Evolutionary conservation across 2,797 vertebrate genomes (phyloP).

Genomic region (Schizopygopsis malacanthus): DNA sequence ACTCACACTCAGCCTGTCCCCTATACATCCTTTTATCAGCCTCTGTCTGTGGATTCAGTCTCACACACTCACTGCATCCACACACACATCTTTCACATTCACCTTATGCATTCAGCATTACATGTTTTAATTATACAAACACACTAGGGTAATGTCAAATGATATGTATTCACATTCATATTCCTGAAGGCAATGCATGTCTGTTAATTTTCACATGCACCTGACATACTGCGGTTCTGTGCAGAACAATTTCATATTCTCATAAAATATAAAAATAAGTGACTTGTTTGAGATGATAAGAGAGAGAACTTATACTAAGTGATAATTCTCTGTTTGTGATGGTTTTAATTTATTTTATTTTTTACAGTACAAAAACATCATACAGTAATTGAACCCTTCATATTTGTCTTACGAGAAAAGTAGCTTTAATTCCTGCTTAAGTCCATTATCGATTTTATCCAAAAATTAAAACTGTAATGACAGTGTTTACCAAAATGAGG

Average conservation of each 20-base stretch:
- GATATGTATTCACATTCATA: not conserved
- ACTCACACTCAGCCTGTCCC: constrained; percentile 44
- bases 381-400: not conserved
- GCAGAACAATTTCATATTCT: no score
- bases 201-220: not conserved
- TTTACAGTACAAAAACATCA: not conserved
- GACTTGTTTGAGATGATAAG: not conserved
- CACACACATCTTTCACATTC: not conserved
- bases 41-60: constrained; percentile 1
- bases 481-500: constrained; percentile 10
- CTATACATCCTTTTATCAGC: constrained; percentile 36
- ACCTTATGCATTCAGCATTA: not conserved
- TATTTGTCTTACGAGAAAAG: not conserved
- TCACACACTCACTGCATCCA: constrained; percentile 5
- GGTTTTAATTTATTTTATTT: not conserved
- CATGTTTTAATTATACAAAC: not conserved
- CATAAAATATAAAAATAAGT: not conserved
- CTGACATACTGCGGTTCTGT: not conserved
- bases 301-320: not conserved
- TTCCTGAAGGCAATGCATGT: not conserved
- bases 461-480: constrained; percentile 15
- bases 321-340: not conserved
- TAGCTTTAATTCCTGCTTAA: not conserved
- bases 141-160: not conserved
- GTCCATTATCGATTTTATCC: constrained; percentile 9